Base-by-base conservation (phyloP, 23 tunicate species). In the Styela plicata region DNA sequence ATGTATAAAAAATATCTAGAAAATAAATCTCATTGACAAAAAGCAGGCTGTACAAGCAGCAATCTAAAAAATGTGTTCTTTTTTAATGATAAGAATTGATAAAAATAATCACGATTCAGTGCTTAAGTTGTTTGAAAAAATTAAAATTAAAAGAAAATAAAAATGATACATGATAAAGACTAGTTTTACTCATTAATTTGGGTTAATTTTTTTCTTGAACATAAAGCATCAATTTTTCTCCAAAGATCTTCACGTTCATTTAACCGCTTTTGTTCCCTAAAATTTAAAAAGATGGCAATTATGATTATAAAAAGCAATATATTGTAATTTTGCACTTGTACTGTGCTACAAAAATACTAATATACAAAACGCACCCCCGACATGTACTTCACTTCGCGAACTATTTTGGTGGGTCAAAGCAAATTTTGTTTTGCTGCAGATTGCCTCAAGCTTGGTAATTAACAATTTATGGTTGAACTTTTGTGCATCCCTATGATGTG, bases 241-340 rank as follows among this genome's bases (percentile, higher is more conserved):
- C 97, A 92, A 34, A 92, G 33, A 7, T 92, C 97, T 27, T 92
- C 97, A 20, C 97, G 30, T 64, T 92, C 97, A 66, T 68, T 87
- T 66, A 78, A 82, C 63, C 86, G 87, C 73, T 83, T 83, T 33
- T 33, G 52, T 71, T 87, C 90, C 74, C 96, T 90, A 57, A 13
- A 63, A 78, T 33, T 66, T 21, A n/a, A n/a, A n/a, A n/a, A n/a
- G n/a, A n/a, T n/a, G n/a, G n/a, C n/a, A n/a, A n/a, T n/a, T n/a
- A n/a, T n/a, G n/a, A n/a, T n/a, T n/a, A n/a, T n/a, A n/a, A n/a
- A n/a, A n/a, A n/a, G n/a, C n/a, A n/a, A n/a, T n/a, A n/a, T n/a
- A n/a, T n/a, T n/a, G n/a, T n/a, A n/a, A n/a, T n/a, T n/a, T n/a
- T n/a, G n/a, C n/a, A n/a, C n/a, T n/a, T n/a, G n/a, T n/a, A n/a